phyloP scores from a whole-genome alignment of 2,888 invertebrate species.

The Drosophila dives region DNA sequence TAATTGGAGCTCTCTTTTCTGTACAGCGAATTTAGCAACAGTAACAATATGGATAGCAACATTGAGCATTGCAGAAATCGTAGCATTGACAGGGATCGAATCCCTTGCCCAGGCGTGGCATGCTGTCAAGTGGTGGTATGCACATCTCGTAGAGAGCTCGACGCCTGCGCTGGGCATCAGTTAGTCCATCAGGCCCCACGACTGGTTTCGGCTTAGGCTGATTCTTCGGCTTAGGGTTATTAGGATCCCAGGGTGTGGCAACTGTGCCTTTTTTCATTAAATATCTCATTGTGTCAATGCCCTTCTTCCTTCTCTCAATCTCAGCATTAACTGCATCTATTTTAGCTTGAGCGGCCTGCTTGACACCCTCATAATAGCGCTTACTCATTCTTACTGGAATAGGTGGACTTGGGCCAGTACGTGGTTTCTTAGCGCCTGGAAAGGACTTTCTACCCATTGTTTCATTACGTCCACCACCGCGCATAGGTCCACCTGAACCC shows the following conservation, averaged over 20 bases:
- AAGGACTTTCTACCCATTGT: slow-evolving; percentile 19
- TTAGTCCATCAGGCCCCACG: slow-evolving; percentile 52
- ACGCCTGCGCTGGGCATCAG: slow-evolving; percentile 48
- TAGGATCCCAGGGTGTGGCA: slow-evolving; percentile 43
- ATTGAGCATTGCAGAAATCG: slow-evolving; percentile 16
- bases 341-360: slow-evolving; percentile 11
- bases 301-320: slow-evolving; percentile 18
- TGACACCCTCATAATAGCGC: slow-evolving; percentile 15
- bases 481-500: slow-evolving; percentile 27
- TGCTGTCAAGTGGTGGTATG: slow-evolving; percentile 62
- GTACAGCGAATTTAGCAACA: slow-evolving; percentile 1
- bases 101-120: slow-evolving; percentile 69
- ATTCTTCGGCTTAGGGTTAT: slow-evolving; percentile 17
- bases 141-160: slow-evolving; percentile 45
- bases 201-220: slow-evolving; percentile 2
- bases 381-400: slow-evolving; percentile 48
- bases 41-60: slow-evolving; percentile 22
- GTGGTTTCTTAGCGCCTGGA: slow-evolving; percentile 27
- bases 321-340: slow-evolving; percentile 18
- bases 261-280: slow-evolving; percentile 37
- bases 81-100: slow-evolving; percentile 42
- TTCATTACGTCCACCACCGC: slow-evolving; percentile 17
- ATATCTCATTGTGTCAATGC: slow-evolving; percentile 60
- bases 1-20: background rate
- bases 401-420: slow-evolving; percentile 3